A percentile compares a stretch with the other conserved stretches of the same genome.
phyloP scores from a whole-genome alignment of 2,888 invertebrate species.

The Nipponacmea schrenckii region DNA sequence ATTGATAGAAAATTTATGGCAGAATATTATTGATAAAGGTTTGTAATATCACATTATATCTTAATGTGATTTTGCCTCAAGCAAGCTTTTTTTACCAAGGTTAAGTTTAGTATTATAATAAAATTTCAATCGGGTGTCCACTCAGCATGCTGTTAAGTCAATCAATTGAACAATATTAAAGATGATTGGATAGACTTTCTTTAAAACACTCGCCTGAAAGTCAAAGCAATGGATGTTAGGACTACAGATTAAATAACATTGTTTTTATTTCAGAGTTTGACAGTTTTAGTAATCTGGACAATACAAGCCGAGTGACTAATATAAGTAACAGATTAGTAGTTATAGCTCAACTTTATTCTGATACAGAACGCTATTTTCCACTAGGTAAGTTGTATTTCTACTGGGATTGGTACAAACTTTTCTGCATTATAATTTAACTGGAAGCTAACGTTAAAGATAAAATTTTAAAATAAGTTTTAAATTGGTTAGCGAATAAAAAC shows the following conservation, averaged over 20 bases:
- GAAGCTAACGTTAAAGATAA: not conserved
- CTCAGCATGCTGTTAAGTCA: too few species aligned
- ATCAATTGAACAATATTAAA: too few species aligned
- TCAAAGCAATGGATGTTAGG: too few species aligned
- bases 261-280: conserved; percentile 26
- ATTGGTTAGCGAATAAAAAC: too few species aligned
- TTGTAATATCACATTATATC: not conserved
- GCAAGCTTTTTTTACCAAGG: too few species aligned
- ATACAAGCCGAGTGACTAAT: conserved; percentile 64
- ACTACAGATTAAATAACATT: too few species aligned
- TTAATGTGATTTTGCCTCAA: not conserved
- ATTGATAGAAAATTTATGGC: conserved; percentile 91
- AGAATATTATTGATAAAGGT: conserved; percentile 77
- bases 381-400: conserved; percentile 74
- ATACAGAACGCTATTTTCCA: conserved; percentile 88
- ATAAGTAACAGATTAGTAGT: conserved; percentile 77
- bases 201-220: too few species aligned
- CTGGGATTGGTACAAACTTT: conserved; percentile 8
- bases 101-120: too few species aligned
- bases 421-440: conserved; percentile 8
- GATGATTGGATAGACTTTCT: too few species aligned
- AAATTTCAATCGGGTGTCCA: too few species aligned
- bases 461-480: not conserved
- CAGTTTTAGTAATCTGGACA: conserved; percentile 15
- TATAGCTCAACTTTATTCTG: conserved; percentile 81